Evolutionary conservation across 1,140 invertebrate genomes (phyloP).

Genomic region (Aphis gossypii): DNA sequence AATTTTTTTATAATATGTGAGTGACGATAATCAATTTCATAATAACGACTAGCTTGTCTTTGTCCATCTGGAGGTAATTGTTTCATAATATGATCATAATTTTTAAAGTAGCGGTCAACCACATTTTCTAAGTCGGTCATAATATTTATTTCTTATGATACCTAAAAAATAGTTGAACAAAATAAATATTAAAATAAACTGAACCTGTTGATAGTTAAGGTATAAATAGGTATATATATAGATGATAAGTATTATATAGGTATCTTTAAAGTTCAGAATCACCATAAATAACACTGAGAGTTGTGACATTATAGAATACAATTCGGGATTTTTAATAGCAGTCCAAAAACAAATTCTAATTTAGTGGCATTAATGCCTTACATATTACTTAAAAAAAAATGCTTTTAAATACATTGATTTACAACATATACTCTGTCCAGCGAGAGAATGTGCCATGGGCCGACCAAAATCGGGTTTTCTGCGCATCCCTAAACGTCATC

Average conservation of each 20-base stretch:
- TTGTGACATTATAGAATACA: too few relatives aligned
- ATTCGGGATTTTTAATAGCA: neutral
- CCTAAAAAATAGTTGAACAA: neutral
- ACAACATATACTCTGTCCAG: too few relatives aligned
- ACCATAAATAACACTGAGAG: too few relatives aligned
- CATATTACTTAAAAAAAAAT: neutral
- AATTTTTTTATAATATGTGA: slow-evolving; percentile 31
- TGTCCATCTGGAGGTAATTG: neutral
- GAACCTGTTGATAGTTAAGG: neutral
- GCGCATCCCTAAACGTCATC: too few relatives aligned
- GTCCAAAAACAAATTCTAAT: neutral
- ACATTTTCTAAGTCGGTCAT: neutral
- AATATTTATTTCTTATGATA: neutral
- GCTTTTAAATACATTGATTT: neutral
- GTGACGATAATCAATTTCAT: slow-evolving; percentile 1
- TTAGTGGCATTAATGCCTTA: neutral
- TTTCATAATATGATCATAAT: neutral
- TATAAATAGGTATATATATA: too few relatives aligned
- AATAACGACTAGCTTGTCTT: slow-evolving; percentile 26
- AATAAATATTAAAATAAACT: neutral
- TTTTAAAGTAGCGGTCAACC: neutral
- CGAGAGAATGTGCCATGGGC: too few relatives aligned
- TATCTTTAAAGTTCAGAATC: neutral
- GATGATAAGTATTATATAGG: too few relatives aligned
- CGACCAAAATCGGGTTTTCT: too few relatives aligned